Conservation (phyloP, 2,113 vertebrate species). For the Labeo catla region DNA sequence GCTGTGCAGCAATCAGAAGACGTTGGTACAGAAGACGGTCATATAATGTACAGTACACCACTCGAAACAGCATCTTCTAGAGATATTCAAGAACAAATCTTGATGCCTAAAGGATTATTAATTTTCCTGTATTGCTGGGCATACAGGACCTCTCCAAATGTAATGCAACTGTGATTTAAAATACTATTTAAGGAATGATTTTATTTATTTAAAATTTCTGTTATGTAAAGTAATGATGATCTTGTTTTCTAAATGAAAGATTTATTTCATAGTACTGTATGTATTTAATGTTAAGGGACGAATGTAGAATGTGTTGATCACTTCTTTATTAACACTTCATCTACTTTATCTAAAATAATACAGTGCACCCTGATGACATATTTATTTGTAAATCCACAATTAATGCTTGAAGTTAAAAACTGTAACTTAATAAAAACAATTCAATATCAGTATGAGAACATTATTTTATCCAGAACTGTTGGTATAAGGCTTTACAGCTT, state of each 20-base stretch:
- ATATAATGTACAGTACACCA: conserved; percentile 17
- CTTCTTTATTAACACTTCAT: not conserved
- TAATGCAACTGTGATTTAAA: not conserved
- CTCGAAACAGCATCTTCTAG: conserved; percentile 40
- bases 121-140: not conserved
- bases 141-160: not conserved
- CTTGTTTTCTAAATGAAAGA: not conserved
- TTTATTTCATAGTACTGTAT: not conserved
- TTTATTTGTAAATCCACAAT: not conserved
- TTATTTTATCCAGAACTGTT: not conserved
- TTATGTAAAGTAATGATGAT: not conserved
- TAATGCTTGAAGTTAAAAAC: not conserved
- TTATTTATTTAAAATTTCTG: conserved; percentile 1
- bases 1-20: conserved; percentile 39
- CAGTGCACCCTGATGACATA: not conserved
- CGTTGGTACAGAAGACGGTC: conserved; percentile 42
- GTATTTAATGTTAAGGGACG: not conserved
- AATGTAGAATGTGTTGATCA: not conserved
- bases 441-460: not conserved
- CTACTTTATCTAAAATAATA: not conserved
- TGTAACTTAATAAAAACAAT: not conserved
- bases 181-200: not conserved
- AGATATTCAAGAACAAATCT: not conserved
- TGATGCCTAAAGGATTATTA: not conserved
- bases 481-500: not conserved